A percentile compares a stretch with the other conserved stretches of the same genome.
These are phyloP conservation scores for Perodicticus potto DNA, from an alignment of 2,797 vertebrate genomes.

Conservation along the genomic window DNA sequence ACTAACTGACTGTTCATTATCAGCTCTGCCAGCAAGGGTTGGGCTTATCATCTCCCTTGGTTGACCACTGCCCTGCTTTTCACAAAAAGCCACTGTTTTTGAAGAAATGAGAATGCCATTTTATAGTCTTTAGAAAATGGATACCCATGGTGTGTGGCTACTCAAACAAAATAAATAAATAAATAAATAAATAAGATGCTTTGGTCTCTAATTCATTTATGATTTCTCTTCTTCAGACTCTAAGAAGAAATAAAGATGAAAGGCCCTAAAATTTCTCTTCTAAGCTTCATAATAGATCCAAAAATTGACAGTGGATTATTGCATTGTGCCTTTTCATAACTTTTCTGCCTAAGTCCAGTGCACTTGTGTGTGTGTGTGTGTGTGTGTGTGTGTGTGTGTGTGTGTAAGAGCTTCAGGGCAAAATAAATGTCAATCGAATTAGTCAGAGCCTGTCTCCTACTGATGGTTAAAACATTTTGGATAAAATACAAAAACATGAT, in stretches of 20 bases:
- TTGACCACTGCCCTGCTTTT: slow-evolving; percentile 68
- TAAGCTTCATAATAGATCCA: neutral
- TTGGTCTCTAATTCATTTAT: neutral
- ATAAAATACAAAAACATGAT: neutral
- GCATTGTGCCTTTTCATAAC: neutral
- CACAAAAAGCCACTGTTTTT: slow-evolving; percentile 69
- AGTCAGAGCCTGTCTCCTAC: neutral
- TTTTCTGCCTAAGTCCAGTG: neutral
- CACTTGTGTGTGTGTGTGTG: neutral
- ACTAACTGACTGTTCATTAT: slow-evolving; percentile 87
- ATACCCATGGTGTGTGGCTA: neutral
- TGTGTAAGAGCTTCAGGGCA: neutral
- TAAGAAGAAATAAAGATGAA: slow-evolving; percentile 13
- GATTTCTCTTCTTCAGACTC: neutral
- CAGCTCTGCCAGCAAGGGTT: slow-evolving; percentile 81
- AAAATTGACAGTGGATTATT: neutral
- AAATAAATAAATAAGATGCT: neutral
- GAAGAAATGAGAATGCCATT: neutral
- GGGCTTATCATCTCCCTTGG: slow-evolving; percentile 74
- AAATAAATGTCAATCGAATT: neutral
- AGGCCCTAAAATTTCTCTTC: neutral
- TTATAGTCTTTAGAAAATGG: slow-evolving; percentile 47
- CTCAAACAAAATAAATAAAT: neutral
- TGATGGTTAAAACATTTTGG: neutral
- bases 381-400: neutral